Conservation (phyloP, 2,888 invertebrate species). For the Amiota communis region DNA sequence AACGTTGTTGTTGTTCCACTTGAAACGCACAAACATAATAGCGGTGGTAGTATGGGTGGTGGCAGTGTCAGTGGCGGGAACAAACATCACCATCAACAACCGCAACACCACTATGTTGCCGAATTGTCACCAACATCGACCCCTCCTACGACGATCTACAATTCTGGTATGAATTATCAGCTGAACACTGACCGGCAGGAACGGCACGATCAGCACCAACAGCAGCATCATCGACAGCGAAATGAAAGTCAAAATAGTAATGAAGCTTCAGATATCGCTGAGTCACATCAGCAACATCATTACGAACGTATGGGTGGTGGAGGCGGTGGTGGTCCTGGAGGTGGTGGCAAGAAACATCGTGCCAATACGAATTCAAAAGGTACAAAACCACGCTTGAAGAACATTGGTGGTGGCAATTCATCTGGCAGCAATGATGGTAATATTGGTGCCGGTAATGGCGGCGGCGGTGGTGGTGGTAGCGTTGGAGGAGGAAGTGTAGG, state of each 20-base stretch:
- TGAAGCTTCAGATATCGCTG: conserved; percentile 62
- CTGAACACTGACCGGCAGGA: conserved; percentile 49
- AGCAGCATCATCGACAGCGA: conserved; percentile 45
- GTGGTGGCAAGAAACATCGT: conserved; percentile 70
- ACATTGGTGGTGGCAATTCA: conserved; percentile 69
- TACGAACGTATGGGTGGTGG: conserved; percentile 59
- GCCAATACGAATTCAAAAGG: conserved; percentile 72
- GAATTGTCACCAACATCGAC: conserved; percentile 16
- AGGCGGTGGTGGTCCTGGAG: conserved; percentile 47
- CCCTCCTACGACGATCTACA: conserved; percentile 60
- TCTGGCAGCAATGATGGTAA: conserved; percentile 73
- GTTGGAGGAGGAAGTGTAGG: neutral
- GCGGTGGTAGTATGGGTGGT: conserved; percentile 39
- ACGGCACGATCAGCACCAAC: conserved; percentile 46
- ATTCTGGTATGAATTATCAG: conserved; percentile 68
- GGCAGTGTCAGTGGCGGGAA: conserved; percentile 34
- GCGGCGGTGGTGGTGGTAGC: conserved; percentile 20
- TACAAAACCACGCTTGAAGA: conserved; percentile 73
- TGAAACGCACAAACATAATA: conserved; percentile 37
- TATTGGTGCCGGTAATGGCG: conserved; percentile 15
- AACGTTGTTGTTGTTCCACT: conserved; percentile 37
- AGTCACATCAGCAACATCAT: conserved; percentile 59
- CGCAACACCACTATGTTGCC: conserved; percentile 44
- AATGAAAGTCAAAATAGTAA: conserved; percentile 65
- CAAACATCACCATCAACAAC: conserved; percentile 45